Conservation (phyloP, 2,888 invertebrate genomes). For the Diarsia rubi region DNA sequence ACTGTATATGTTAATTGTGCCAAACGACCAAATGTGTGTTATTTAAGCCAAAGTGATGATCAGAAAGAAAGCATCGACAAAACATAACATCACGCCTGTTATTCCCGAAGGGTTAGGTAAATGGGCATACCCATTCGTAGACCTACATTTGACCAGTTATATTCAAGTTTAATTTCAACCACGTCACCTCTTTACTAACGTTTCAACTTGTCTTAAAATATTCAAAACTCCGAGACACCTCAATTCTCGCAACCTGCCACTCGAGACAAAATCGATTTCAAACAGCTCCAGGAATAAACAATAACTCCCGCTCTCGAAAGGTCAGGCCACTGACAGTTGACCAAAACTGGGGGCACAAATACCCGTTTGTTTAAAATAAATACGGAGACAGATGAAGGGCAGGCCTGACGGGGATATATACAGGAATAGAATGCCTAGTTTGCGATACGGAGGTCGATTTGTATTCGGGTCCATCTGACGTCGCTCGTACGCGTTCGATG, state of each 20-base stretch:
- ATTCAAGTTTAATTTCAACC: slow-evolving; percentile 4
- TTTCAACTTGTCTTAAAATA: slow-evolving; percentile 42
- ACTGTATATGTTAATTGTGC: no score
- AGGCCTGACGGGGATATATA: slow-evolving; percentile 40
- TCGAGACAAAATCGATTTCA: slow-evolving; percentile 61
- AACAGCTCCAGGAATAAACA: slow-evolving; percentile 66
- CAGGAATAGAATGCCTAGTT: slow-evolving; percentile 58
- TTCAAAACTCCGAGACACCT: slow-evolving; percentile 41
- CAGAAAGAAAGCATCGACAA: background rate
- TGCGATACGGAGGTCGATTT: slow-evolving; percentile 37
- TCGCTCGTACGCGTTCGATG: slow-evolving; percentile 44
- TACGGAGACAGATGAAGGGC: slow-evolving; percentile 46
- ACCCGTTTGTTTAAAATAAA: slow-evolving; percentile 58
- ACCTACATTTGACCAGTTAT: no score
- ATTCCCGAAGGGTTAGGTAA: no score
- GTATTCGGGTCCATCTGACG: slow-evolving; percentile 21
- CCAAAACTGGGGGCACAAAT: slow-evolving; percentile 65
- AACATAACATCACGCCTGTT: no score
- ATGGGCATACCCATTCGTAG: no score
- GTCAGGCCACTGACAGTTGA: slow-evolving; percentile 61
- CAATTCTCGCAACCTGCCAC: slow-evolving; percentile 53
- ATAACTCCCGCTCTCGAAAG: slow-evolving; percentile 63
- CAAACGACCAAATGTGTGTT: no score
- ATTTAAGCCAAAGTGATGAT: background rate
- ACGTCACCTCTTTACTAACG: slow-evolving; percentile 1